Evolutionary conservation across 2,113 vertebrate species (phyloP).

Genomic region (Xiphophorus hellerii): DNA sequence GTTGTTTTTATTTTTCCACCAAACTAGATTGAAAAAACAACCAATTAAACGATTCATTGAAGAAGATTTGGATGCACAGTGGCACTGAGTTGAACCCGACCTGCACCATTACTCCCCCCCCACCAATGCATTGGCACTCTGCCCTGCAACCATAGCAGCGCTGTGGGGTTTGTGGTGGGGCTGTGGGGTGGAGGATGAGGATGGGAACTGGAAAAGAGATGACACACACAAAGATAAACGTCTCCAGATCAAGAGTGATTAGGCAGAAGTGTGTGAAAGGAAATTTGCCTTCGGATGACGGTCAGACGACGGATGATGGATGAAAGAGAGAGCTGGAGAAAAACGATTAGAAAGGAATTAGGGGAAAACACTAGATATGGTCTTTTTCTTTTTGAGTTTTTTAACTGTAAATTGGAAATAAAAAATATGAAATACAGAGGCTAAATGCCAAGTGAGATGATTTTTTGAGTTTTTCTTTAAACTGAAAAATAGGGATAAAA

Average conservation of each 20-base stretch:
- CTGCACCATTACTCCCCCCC: conserved; percentile 4
- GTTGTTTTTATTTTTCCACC: not conserved
- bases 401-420: not conserved
- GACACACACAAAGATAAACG: conserved; percentile 18
- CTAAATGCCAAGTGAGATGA: too few relatives aligned
- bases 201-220: conserved; percentile 10
- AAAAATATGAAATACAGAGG: too few relatives aligned
- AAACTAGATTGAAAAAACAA: not conserved
- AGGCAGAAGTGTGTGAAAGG: conserved; percentile 5
- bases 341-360: not conserved
- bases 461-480: too few relatives aligned
- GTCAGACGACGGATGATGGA: not conserved
- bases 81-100: conserved; percentile 17
- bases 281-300: conserved; percentile 18
- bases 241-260: conserved; percentile 30
- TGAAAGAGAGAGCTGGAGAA: not conserved
- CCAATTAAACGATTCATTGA: conserved; percentile 7
- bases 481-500: too few relatives aligned
- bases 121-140: conserved; percentile 27
- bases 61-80: conserved; percentile 5
- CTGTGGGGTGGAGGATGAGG: conserved; percentile 1
- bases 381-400: not conserved
- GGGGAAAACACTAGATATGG: not conserved
- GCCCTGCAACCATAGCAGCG: conserved; percentile 47
- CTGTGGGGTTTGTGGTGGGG: conserved; percentile 1